These are phyloP conservation scores for Calyptomena viridis DNA, from an alignment of 2,113 vertebrate species.

Conservation along the genomic window DNA sequence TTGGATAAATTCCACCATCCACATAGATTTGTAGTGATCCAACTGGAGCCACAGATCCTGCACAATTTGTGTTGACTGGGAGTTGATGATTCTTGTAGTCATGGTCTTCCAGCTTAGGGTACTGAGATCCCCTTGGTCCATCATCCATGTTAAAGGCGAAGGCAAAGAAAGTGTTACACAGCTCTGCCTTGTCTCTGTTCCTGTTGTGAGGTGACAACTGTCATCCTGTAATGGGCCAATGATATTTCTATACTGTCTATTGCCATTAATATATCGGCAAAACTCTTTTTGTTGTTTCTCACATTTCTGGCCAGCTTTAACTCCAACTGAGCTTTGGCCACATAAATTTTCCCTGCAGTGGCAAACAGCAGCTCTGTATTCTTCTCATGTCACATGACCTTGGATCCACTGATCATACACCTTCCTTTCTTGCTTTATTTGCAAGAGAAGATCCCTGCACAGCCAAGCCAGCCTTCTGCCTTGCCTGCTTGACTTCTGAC, in stretches of 20 bases:
- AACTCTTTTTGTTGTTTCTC: neutral
- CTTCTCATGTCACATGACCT: neutral
- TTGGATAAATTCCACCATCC: neutral
- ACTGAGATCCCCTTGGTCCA: neutral
- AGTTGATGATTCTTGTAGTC: neutral
- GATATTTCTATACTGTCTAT: neutral
- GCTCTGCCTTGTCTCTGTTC: neutral
- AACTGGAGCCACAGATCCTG: neutral
- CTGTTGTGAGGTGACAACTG: neutral
- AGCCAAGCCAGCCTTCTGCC: neutral
- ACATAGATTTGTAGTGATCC: neutral
- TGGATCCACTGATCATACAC: neutral
- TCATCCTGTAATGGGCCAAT: neutral
- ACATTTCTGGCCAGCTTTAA: neutral
- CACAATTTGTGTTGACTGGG: neutral
- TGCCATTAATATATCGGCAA: neutral
- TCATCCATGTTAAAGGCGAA: neutral
- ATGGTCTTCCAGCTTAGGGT: neutral
- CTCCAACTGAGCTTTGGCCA: neutral
- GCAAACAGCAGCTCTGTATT: neutral
- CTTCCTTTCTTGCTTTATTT: neutral
- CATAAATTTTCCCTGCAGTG: neutral
- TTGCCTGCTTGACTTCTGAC: neutral
- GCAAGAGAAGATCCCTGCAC: neutral
- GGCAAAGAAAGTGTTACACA: neutral